phyloP scores from a whole-genome alignment of 2,113 vertebrate genomes.

The Marcusenius ussheri region DNA sequence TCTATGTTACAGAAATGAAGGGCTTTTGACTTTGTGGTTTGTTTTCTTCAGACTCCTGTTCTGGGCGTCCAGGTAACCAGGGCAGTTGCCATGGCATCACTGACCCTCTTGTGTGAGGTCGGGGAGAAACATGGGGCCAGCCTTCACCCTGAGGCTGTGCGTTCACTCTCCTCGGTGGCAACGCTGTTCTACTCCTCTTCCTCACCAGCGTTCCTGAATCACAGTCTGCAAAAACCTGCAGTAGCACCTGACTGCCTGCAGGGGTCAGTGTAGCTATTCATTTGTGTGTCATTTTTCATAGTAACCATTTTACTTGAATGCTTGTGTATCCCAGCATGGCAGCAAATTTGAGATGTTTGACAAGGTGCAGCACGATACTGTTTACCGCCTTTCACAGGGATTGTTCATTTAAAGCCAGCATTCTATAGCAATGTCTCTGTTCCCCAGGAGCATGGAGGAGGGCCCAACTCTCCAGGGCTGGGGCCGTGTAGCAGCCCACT shows the following conservation, averaged over 20 bases:
- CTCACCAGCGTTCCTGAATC: conserved; percentile 53
- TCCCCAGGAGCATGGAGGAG: conserved; percentile 53
- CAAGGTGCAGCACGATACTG: neutral
- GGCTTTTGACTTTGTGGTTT: neutral
- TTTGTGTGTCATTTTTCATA: neutral
- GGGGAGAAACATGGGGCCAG: conserved; percentile 37
- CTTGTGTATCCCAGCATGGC: neutral
- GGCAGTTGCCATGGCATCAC: conserved; percentile 66
- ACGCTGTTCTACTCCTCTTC: conserved; percentile 37
- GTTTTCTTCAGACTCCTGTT: conserved; percentile 56
- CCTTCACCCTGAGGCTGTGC: conserved; percentile 42
- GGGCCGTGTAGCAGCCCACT: conserved; percentile 74
- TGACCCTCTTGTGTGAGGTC: conserved; percentile 66
- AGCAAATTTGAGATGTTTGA: neutral
- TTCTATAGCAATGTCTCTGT: neutral
- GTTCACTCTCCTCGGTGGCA: conserved; percentile 48
- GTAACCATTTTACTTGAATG: neutral
- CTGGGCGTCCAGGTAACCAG: conserved; percentile 66
- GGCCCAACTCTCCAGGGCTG: conserved; percentile 65
- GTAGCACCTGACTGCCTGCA: conserved; percentile 36
- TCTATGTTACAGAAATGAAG: neutral
- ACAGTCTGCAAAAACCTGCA: conserved; percentile 66
- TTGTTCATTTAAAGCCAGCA: neutral
- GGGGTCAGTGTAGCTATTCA: conserved; percentile 43
- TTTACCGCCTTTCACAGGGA: neutral